phyloP scores from a whole-genome alignment of 2,113 vertebrate species.

The Ariopsis seemanni region DNA sequence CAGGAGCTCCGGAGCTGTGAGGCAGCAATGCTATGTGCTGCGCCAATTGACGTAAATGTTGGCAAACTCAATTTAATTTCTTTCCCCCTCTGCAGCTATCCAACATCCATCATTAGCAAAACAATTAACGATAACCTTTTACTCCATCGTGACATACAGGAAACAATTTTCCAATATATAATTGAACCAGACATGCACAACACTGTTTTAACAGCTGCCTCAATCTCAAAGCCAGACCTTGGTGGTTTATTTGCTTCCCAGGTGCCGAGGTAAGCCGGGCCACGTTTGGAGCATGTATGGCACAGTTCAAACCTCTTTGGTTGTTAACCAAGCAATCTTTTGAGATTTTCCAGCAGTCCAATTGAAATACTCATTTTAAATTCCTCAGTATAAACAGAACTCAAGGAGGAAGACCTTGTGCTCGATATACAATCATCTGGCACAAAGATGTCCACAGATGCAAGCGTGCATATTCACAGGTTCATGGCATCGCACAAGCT shows the following conservation, averaged over 20 bases:
- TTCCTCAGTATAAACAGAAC: neutral
- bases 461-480: neutral
- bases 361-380: neutral
- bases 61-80: no score
- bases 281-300: neutral
- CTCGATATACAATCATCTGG: neutral
- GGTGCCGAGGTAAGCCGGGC: neutral
- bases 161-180: neutral
- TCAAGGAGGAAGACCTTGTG: neutral
- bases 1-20: no score
- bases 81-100: neutral
- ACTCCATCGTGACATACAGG: neutral
- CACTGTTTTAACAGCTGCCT: neutral
- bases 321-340: neutral
- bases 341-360: neutral
- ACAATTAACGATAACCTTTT: neutral
- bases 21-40: no score
- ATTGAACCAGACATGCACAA: neutral
- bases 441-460: conserved; percentile 1
- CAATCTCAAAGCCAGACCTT: neutral
- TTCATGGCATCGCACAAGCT: neutral
- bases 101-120: neutral
- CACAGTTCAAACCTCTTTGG: neutral
- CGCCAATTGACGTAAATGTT: no score
- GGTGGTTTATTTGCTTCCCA: neutral